These are phyloP conservation scores for Mus musculus DNA, from an alignment of 2,113 vertebrate species.

Conservation along the genomic window GRCm39 chr4:51207501-51208000, in stretches of 20 bases:
- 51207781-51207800: not conserved
- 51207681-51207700: too few relatives aligned
- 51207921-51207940: too few relatives aligned
- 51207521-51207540: not conserved
- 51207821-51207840: not conserved
- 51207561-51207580: too few relatives aligned
- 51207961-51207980: not conserved
- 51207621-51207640: too few relatives aligned
- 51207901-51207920: not conserved
- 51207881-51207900: not conserved
- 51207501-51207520: not conserved
- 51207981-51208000: too few relatives aligned
- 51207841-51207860: not conserved
- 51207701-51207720: too few relatives aligned
- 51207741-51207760: not conserved
- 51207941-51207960: not conserved
- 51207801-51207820: not conserved
- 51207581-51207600: too few relatives aligned
- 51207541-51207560: not conserved
- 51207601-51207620: too few relatives aligned
- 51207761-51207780: not conserved
- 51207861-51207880: not conserved
- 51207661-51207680: too few relatives aligned
- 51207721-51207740: too few relatives aligned
- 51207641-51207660: too few relatives aligned